phyloP scores from a whole-genome alignment of 1,140 invertebrate genomes.

The Phymastichus coffea region DNA sequence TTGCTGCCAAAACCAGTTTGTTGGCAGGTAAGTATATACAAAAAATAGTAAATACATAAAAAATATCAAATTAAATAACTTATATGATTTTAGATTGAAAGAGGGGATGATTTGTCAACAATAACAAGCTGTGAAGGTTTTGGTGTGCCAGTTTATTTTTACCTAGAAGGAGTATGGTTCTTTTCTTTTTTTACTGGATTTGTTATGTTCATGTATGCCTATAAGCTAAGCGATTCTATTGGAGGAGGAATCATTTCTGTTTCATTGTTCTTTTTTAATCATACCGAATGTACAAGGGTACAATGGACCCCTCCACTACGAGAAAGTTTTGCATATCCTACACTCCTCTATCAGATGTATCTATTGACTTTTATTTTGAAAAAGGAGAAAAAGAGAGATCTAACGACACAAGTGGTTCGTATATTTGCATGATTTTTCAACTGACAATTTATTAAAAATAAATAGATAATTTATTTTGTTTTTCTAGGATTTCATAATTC shows the following conservation, averaged over 20 bases:
- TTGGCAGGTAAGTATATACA: constrained; percentile 44
- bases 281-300: constrained; percentile 75
- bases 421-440: constrained; percentile 18
- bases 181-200: constrained; percentile 65
- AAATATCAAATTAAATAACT: no score
- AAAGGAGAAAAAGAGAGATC: constrained; percentile 27
- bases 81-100: constrained; percentile 65
- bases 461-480: no score
- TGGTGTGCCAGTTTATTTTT: constrained; percentile 75
- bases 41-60: no score
- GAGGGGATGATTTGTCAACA: constrained; percentile 63
- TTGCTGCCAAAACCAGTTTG: constrained; percentile 43
- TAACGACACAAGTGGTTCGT: constrained; percentile 33
- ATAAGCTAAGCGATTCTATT: constrained; percentile 65
- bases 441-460: no score
- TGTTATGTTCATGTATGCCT: constrained; percentile 65
- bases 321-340: constrained; percentile 80
- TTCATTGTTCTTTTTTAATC: constrained; percentile 75
- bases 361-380: constrained; percentile 46
- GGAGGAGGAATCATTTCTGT: constrained; percentile 70
- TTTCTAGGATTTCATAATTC: constrained; percentile 42
- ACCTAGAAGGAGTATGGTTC: constrained; percentile 69
- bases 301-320: constrained; percentile 83
- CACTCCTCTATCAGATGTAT: constrained; percentile 59
- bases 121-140: constrained; percentile 79